Evolutionary conservation across 2,113 vertebrate genomes (phyloP), one percentile per base, ranked within the genome.

Genomic region (Zootoca vivipara): DNA sequence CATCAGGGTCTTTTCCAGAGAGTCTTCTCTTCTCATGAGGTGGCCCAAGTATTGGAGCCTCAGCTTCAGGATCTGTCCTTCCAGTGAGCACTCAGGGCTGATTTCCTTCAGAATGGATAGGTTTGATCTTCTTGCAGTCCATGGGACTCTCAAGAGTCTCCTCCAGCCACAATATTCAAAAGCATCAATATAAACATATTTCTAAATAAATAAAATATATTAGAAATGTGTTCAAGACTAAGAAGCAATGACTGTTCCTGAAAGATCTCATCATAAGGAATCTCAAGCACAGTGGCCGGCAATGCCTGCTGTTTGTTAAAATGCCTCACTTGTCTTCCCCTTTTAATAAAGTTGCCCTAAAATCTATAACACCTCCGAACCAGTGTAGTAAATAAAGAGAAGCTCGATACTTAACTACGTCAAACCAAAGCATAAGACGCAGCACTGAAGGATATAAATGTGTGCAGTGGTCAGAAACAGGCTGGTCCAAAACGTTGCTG

Each of bases 341-440:
- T 30, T 87, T 83, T 83, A 91, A 92, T 78, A 90, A 87, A 79
- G 56, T 24, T 86, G 85, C 52, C 73, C 79, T 92, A 90, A 93
- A 93, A 93, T 87, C 81, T 67, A 69, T 88, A 90, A 74, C 58
- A 28, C 5, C 77, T 88, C 88, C 89, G 62, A 75, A 67, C 2
- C 4, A 87, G 40, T 13, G 90, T 78, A 92, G 78, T 92, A 93
- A 92, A 90, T 85, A 87, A 78, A 87, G 91, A 40, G 0, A 91
- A 83, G 22, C 69, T 93, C 87, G 90, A 95, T 90, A 93, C n/a
- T 46, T 87, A 52, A 40, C 84, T 85, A 90, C 40, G 91, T 89
- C 26, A 33, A 70, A 78, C 26, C 33, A 93, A 93, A 90, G 40
- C 89, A 89, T 86, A 91, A 83, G 90, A 78, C 69, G 81, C 0